phyloP scores from a whole-genome alignment of 1,140 invertebrate species.

The Nautilus pompilius region DNA sequence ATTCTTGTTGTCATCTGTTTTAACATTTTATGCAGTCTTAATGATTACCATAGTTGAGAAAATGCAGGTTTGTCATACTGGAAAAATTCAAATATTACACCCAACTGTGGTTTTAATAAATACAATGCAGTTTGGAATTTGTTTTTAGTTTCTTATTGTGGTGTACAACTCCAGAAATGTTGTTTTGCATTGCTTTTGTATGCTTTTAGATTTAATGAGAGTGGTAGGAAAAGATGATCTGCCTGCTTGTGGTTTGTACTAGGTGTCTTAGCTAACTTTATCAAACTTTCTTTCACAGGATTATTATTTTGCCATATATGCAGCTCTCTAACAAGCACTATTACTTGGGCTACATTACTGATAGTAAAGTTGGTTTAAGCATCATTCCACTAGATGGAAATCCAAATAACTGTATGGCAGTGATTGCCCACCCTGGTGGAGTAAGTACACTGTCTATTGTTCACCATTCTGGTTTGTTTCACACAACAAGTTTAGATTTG shows the following conservation, averaged over 20 bases:
- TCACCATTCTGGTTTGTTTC: not conserved
- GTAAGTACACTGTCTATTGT: slow-evolving; percentile 25
- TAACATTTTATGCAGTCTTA: too few relatives aligned
- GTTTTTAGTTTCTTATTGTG: too few relatives aligned
- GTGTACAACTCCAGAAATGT: too few relatives aligned
- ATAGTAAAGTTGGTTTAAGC: slow-evolving; percentile 67
- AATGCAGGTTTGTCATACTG: too few relatives aligned
- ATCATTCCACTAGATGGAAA: slow-evolving; percentile 70
- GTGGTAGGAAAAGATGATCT: not conserved
- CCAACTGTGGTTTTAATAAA: too few relatives aligned
- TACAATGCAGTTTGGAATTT: too few relatives aligned
- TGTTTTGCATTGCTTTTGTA: too few relatives aligned
- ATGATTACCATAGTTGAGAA: too few relatives aligned
- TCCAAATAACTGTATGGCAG: slow-evolving; percentile 67
- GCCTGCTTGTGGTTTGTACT: not conserved
- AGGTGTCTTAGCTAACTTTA: slow-evolving; percentile 2
- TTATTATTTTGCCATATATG: slow-evolving; percentile 39
- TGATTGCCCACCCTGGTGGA: slow-evolving; percentile 65
- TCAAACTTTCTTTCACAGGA: slow-evolving; percentile 36
- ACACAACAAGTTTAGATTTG: too few relatives aligned
- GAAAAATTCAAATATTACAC: too few relatives aligned
- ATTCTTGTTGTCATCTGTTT: too few relatives aligned
- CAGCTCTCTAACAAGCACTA: slow-evolving; percentile 34
- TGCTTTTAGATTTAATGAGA: too few relatives aligned
- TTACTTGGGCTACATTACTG: slow-evolving; percentile 65